A percentile compares a stretch with the other conserved stretches of the same genome.
Conservation (phyloP, 2,113 vertebrate genomes). For the Odontophorus gujanensis region DNA sequence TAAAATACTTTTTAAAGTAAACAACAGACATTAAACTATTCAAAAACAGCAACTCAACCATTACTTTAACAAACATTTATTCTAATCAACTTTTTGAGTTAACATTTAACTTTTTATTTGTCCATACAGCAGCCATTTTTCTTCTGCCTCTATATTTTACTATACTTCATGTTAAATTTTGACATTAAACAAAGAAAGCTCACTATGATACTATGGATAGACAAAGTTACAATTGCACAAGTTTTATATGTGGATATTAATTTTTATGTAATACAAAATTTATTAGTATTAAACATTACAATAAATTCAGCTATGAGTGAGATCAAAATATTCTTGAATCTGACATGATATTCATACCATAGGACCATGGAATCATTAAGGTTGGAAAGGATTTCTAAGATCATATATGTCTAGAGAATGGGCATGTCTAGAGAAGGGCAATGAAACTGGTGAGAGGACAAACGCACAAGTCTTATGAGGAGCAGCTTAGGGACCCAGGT, state of each 20-base stretch:
- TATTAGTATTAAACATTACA: background rate
- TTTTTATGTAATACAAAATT: background rate
- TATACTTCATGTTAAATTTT: background rate
- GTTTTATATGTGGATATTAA: background rate
- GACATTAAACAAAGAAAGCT: background rate
- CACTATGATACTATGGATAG: background rate
- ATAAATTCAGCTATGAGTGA: background rate
- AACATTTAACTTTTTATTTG: background rate
- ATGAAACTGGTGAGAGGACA: too few relatives aligned
- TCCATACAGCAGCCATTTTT: background rate
- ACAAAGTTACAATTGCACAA: background rate
- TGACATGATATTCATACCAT: too few relatives aligned
- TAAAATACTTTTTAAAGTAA: background rate
- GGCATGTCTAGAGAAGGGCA: too few relatives aligned
- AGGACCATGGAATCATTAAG: too few relatives aligned
- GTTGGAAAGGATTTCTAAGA: too few relatives aligned
- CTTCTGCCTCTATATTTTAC: background rate
- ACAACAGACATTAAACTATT: background rate
- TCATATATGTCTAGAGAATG: too few relatives aligned
- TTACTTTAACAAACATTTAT: background rate
- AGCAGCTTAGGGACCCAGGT: too few relatives aligned
- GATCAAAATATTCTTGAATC: background rate
- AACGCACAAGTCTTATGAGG: too few relatives aligned
- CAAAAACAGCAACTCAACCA: background rate
- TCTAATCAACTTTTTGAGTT: background rate